Conservation (phyloP, 2,113 vertebrate genomes). For the Phodopus roborovskii region DNA sequence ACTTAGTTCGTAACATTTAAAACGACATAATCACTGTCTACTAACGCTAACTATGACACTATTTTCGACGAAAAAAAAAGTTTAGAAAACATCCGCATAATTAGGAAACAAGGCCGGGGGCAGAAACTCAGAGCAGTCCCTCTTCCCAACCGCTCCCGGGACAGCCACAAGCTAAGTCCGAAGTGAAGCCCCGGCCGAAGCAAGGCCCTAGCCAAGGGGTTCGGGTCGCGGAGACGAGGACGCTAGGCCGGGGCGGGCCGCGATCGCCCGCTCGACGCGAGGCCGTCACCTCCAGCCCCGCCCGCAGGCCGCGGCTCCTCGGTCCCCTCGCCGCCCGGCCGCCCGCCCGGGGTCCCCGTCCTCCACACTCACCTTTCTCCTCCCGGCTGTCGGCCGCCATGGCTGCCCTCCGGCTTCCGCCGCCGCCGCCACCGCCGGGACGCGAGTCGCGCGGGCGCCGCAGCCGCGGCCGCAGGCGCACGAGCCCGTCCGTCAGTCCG, state of each 20-base stretch:
- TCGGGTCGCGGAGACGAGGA: not conserved
- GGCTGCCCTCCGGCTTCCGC: constrained; percentile 72
- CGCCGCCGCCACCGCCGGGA: constrained; percentile 24
- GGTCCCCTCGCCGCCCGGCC: not conserved
- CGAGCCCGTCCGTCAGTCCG: constrained; percentile 76
- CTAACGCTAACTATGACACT: not conserved
- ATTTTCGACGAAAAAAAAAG: not conserved
- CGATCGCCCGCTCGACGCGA: not conserved
- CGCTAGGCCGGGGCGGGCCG: not conserved
- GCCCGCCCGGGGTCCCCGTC: constrained; percentile 17
- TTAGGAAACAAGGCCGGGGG: not conserved
- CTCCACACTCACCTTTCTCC: constrained; percentile 88
- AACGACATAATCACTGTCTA: not conserved
- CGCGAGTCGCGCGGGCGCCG: constrained; percentile 64
- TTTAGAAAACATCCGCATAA: constrained; percentile 24
- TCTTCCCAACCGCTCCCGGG: constrained; percentile 23
- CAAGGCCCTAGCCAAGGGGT: not conserved
- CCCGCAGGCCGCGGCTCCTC: not conserved
- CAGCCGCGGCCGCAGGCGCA: constrained; percentile 70
- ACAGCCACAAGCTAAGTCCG: not conserved
- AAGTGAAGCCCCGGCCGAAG: not conserved
- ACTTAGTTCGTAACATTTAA: not conserved
- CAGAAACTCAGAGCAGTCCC: not conserved
- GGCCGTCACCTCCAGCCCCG: constrained; percentile 30
- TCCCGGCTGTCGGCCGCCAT: constrained; percentile 93